A percentile compares a stretch with the other conserved stretches of the same genome.
Evolutionary conservation across 2,113 vertebrate genomes (phyloP).

Genomic region (Ceuthmochares aereus): DNA sequence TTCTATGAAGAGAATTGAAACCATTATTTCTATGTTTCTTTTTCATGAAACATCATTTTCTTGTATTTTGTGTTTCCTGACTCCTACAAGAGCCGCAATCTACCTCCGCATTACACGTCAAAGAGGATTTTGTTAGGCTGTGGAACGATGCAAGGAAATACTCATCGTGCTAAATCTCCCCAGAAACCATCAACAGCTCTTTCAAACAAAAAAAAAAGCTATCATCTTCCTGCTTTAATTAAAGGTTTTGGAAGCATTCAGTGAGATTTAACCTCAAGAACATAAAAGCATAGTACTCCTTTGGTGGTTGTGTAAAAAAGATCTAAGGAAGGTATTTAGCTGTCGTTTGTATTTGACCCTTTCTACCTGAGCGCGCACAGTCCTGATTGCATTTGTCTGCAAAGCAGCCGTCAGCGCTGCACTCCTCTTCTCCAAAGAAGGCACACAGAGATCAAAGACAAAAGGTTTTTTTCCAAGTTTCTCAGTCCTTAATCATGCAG

Average conservation of each 20-base stretch:
- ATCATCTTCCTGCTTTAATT: background rate
- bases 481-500: background rate
- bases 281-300: background rate
- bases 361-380: too few relatives aligned
- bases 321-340: background rate
- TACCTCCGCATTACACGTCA: background rate
- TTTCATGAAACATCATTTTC: background rate
- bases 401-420: background rate
- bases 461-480: background rate
- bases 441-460: background rate
- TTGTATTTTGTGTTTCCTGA: background rate
- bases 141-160: background rate
- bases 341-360: background rate
- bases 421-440: background rate
- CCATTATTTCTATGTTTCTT: background rate
- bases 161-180: background rate
- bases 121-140: background rate
- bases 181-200: background rate
- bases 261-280: background rate
- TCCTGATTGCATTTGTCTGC: background rate
- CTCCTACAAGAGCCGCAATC: background rate
- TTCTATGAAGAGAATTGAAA: background rate
- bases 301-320: background rate
- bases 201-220: background rate
- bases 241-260: background rate